Conservation (phyloP, 2,113 vertebrate genomes). For the Prunella himalayana region DNA sequence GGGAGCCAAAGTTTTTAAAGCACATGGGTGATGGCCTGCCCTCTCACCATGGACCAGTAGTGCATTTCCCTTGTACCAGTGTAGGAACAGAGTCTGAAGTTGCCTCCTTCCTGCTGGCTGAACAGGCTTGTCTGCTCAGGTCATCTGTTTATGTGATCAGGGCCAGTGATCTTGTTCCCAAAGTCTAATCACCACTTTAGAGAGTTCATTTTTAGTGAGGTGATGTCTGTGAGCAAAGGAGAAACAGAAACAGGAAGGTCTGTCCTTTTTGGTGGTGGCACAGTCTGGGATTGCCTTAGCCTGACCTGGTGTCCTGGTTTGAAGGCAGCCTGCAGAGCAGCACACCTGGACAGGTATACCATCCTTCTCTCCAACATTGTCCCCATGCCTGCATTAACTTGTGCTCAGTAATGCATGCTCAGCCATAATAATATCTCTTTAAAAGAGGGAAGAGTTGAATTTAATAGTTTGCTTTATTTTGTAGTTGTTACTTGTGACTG, state of each 20-base stretch:
- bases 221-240: not conserved
- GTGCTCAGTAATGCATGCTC: not conserved
- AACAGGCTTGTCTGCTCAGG: not conserved
- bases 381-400: no score
- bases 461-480: not conserved
- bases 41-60: not conserved
- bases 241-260: not conserved
- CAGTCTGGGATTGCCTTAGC: not conserved
- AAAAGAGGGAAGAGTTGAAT: not conserved
- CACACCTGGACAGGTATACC: fast-evolving
- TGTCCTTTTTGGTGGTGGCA: not conserved
- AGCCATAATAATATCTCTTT: not conserved
- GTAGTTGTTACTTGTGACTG: not conserved
- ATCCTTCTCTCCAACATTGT: not conserved
- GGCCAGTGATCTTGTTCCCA: not conserved
- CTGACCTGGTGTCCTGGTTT: not conserved
- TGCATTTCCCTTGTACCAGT: not conserved
- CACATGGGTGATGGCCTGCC: no score
- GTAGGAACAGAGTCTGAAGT: not conserved
- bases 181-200: not conserved
- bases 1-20: not conserved
- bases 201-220: not conserved
- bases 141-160: not conserved
- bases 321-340: not conserved
- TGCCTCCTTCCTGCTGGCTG: not conserved